Conservation (phyloP, 2,113 vertebrate genomes). For the Ceratotherium simum region DNA sequence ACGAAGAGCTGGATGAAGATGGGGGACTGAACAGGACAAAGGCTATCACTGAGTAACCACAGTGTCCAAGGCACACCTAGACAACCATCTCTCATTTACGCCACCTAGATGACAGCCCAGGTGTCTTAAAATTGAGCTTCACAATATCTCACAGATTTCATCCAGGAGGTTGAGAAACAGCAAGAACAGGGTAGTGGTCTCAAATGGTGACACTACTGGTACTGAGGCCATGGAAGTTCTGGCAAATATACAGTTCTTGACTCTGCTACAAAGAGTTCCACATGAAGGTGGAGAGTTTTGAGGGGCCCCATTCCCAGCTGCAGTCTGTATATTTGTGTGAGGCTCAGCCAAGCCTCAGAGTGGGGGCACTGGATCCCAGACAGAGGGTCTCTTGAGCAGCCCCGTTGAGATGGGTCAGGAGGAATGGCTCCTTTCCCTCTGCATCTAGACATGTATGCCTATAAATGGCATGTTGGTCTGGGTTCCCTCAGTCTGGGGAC, state of each 20-base stretch:
- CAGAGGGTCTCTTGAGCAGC: background rate
- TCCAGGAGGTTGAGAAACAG: background rate
- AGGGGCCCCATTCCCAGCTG: background rate
- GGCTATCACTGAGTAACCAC: background rate
- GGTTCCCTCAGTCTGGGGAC: background rate
- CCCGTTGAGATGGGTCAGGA: background rate
- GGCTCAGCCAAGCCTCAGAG: background rate
- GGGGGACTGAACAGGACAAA: background rate
- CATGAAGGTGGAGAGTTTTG: background rate
- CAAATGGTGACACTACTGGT: background rate
- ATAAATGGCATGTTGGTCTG: background rate
- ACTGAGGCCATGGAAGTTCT: background rate
- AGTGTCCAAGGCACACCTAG: background rate
- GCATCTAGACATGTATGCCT: background rate
- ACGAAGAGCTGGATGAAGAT: background rate
- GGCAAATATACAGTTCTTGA: background rate
- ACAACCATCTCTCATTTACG: background rate
- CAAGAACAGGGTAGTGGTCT: background rate
- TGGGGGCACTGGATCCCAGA: background rate
- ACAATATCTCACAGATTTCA: background rate
- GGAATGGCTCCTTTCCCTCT: background rate
- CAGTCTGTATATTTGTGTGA: background rate
- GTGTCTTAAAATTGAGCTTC: background rate
- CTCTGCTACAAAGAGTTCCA: background rate
- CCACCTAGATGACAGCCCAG: background rate